Conservation (phyloP, 2,888 invertebrate species). For the Hemaris fuciformis region DNA sequence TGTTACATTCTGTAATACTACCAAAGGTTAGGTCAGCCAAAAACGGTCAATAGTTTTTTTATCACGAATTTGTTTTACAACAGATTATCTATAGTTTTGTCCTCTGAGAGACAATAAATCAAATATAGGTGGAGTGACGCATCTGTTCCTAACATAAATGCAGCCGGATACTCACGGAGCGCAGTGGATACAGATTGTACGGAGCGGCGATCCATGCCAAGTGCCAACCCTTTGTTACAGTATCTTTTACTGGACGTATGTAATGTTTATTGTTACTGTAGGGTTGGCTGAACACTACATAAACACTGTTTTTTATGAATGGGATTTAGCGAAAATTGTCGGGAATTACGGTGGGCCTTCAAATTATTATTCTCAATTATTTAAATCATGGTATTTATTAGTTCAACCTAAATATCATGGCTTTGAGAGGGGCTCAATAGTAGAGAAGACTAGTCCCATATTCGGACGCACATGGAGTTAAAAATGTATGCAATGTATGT, state of each 20-base stretch:
- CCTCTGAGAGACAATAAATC: not conserved
- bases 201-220: slow-evolving; percentile 37
- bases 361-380: too few relatives aligned
- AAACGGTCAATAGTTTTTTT: too few relatives aligned
- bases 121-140: slow-evolving; percentile 8
- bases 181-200: slow-evolving; percentile 35
- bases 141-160: slow-evolving; percentile 36
- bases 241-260: slow-evolving; percentile 37
- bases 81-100: not conserved
- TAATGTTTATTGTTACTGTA: slow-evolving; percentile 34
- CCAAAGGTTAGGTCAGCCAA: too few relatives aligned
- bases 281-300: slow-evolving; percentile 18
- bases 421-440: too few relatives aligned
- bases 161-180: slow-evolving; percentile 33
- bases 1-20: too few relatives aligned
- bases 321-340: not conserved
- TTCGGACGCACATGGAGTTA: too few relatives aligned
- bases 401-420: too few relatives aligned
- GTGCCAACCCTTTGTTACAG: slow-evolving; percentile 48
- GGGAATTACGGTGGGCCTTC: not conserved
- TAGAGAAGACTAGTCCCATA: too few relatives aligned
- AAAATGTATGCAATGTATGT: too few relatives aligned
- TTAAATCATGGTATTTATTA: too few relatives aligned
- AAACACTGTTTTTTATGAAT: slow-evolving; percentile 14
- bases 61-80: too few relatives aligned